These are phyloP conservation scores for Australoheros facetus DNA, from an alignment of 2,797 vertebrate genomes.

Conservation along the genomic window DNA sequence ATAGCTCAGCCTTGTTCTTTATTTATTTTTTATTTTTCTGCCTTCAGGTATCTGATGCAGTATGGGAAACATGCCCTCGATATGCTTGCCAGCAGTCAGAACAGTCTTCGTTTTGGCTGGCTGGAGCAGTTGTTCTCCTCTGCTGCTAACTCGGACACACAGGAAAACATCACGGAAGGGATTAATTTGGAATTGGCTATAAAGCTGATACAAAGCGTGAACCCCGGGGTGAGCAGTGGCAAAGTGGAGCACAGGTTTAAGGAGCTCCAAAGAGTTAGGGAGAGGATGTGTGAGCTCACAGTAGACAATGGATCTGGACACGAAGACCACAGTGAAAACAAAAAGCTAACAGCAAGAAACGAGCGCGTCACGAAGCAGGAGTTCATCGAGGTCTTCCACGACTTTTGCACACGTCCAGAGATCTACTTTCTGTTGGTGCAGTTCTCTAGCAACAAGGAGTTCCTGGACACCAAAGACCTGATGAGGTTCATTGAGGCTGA, in stretches of 20 bases:
- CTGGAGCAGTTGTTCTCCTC: conserved; percentile 89
- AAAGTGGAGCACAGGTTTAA: conserved; percentile 93
- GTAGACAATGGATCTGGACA: conserved; percentile 35
- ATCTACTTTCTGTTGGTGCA: conserved; percentile 97
- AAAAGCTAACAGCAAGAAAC: conserved; percentile 47
- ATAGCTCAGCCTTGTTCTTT: not conserved
- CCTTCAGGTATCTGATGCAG: conserved; percentile 76
- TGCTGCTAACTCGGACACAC: conserved; percentile 69
- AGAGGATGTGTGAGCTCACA: conserved; percentile 69
- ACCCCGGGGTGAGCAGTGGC: conserved; percentile 86
- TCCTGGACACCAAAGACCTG: conserved; percentile 92
- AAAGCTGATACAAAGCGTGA: conserved; percentile 87
- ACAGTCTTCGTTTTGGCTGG: conserved; percentile 92
- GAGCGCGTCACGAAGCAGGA: conserved; percentile 86
- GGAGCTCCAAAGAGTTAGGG: conserved; percentile 89
- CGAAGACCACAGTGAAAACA: conserved; percentile 43
- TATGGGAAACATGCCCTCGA: conserved; percentile 93
- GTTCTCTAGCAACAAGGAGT: conserved; percentile 98
- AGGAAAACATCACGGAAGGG: conserved; percentile 73
- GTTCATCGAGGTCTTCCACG: conserved; percentile 93
- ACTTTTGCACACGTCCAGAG: conserved; percentile 95
- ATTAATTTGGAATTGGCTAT: conserved; percentile 85
- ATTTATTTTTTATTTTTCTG: not conserved
- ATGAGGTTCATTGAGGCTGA: conserved; percentile 97
- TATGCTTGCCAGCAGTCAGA: conserved; percentile 92